These are phyloP conservation scores for Catharus minimus DNA, from an alignment of 2,113 vertebrate species.

Conservation along the genomic window DNA sequence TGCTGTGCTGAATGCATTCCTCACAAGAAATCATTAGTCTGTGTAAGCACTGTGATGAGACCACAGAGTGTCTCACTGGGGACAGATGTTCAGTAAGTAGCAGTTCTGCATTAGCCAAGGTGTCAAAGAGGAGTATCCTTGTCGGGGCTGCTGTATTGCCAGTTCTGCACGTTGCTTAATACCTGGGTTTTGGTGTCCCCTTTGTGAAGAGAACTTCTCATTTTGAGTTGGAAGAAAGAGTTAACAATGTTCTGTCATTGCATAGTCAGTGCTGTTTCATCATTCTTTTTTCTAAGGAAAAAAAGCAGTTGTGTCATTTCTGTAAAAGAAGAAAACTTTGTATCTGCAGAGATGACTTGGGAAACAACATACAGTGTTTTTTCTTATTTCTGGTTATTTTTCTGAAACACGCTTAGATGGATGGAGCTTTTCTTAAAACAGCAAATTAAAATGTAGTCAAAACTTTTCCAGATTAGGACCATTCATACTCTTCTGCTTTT, in stretches of 20 bases:
- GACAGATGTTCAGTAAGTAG: background rate
- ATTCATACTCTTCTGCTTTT: constrained; percentile 20
- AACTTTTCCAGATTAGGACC: background rate
- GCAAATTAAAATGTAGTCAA: background rate
- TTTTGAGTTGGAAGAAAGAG: background rate
- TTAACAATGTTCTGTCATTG: background rate
- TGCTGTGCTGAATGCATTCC: background rate
- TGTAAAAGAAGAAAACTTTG: background rate
- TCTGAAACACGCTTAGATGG: background rate
- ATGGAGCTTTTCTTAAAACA: background rate
- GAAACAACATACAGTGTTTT: background rate
- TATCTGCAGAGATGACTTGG: background rate
- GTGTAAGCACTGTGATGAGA: background rate
- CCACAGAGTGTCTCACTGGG: background rate
- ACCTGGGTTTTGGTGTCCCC: background rate
- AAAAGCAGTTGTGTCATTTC: background rate
- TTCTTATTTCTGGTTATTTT: background rate
- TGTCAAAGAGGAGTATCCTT: background rate
- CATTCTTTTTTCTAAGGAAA: background rate
- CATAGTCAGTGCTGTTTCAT: background rate
- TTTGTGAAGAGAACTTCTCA: background rate
- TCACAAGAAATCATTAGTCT: background rate
- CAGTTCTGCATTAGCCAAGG: background rate
- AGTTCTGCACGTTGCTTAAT: background rate
- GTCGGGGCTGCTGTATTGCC: background rate